Base-by-base conservation (phyloP, 2,797 vertebrate genomes). In the Cygnus olor region DNA sequence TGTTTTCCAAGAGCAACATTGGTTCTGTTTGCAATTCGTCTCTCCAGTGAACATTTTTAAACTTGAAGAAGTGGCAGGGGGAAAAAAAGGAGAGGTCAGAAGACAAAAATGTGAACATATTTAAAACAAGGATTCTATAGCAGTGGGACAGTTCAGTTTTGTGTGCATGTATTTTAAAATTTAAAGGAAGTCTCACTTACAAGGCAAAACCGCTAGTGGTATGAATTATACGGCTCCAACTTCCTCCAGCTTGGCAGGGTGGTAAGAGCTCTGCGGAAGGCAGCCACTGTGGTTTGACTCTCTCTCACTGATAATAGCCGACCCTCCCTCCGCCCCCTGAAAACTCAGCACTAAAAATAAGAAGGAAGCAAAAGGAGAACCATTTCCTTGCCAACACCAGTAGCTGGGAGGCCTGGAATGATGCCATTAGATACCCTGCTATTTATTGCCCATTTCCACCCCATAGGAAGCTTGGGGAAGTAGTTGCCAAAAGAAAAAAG, bases 301-400 rank as follows among this genome's bases (percentile, higher is more conserved):
- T 97, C 97, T 98, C 97, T 98, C 97, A 96, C 97, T 98, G 98
- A 98, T 98, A 98, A 99, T 98, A 98, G 98, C 97, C 98, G 96
- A 98, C 97, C 97, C 97, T 95, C 90, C 65, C 89, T 94, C 96
- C 96, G 36, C 95, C 93, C 96, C 93, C 96, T 90, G 92, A 98
- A 97, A 98, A 98, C 97, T 98, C 97, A 95, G 94, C 64, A 57
- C 88, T 97, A 97, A 97, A 96, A 97, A 97, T 96, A 97, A 97
- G 87, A 89, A 89, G 82, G 92, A 96, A 97, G 94, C 88, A 96
- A 95, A 95, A 94, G 78, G 97, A 98, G 97, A 98, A 96, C 96
- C 97, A 98, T 97, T 98, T 98, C 98, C 98, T 98, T 97, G 97
- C 98, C 98, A 98, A 95, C 85, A 81, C 97, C 74, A 93, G 97